Conservation (phyloP, 2,113 vertebrate species). For the Furnarius figulus region DNA sequence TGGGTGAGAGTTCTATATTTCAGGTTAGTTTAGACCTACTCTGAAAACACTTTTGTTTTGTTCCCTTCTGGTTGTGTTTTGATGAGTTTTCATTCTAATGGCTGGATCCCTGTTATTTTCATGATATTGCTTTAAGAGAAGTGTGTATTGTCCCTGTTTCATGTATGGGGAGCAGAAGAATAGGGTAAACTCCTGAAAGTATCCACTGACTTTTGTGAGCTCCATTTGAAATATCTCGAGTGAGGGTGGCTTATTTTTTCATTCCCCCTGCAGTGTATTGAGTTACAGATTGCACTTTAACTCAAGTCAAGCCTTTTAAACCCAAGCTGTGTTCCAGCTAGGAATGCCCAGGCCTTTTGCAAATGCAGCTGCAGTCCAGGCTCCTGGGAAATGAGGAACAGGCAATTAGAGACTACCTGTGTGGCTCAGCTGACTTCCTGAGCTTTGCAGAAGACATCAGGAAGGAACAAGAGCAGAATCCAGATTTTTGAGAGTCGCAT, state of each 20-base stretch:
- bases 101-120: neutral
- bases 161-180: neutral
- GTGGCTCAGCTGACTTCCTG: neutral
- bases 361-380: neutral
- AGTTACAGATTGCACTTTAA: neutral
- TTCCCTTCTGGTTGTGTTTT: neutral
- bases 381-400: neutral
- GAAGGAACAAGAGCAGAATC: neutral
- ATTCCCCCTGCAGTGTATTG: neutral
- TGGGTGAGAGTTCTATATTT: neutral
- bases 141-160: neutral
- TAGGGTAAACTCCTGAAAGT: neutral
- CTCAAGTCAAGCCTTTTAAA: neutral
- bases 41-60: neutral
- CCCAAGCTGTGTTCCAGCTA: neutral
- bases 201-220: neutral
- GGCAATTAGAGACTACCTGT: neutral
- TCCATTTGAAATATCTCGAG: fast-evolving
- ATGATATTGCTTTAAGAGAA: neutral
- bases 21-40: neutral
- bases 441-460: neutral
- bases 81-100: neutral
- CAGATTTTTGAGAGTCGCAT: neutral
- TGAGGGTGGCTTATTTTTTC: neutral
- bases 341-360: neutral